phyloP scores from a whole-genome alignment of 1,140 invertebrate species.

The Fopius arisanus region DNA sequence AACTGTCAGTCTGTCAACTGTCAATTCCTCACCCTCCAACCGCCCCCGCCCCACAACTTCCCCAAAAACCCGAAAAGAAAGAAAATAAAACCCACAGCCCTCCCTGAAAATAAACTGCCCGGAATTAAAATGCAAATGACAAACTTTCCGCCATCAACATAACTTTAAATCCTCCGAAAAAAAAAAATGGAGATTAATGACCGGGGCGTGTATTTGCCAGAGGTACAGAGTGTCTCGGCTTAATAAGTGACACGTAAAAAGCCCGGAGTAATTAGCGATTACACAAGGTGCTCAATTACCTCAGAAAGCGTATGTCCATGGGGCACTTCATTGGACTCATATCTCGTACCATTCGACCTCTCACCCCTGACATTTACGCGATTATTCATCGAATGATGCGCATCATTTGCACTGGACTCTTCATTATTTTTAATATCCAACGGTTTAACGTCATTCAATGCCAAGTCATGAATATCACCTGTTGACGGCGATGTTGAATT shows the following conservation, averaged over 20 bases:
- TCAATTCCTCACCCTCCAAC: too few relatives aligned
- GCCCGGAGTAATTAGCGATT: not conserved
- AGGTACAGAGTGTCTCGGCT: not conserved
- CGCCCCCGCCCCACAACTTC: too few relatives aligned
- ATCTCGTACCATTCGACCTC: not conserved
- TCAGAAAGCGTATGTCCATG: not conserved
- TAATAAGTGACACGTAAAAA: not conserved
- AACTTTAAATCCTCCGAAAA: not conserved
- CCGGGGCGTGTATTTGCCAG: not conserved
- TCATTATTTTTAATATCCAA: not conserved
- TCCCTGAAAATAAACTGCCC: not conserved
- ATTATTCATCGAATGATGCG: not conserved
- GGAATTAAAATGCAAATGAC: not conserved
- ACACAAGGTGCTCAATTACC: not conserved
- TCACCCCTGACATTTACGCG: not conserved
- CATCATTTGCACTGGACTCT: not conserved
- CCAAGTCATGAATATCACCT: not conserved
- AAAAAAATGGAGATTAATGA: not conserved
- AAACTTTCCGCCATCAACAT: not conserved
- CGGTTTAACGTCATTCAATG: not conserved
- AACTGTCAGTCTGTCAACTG: too few relatives aligned
- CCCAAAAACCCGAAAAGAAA: too few relatives aligned
- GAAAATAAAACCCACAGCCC: too few relatives aligned
- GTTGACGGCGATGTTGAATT: constrained; percentile 69
- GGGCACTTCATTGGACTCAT: not conserved